phyloP scores from a whole-genome alignment of 2,113 vertebrate genomes.

The Daubentonia madagascariensis region DNA sequence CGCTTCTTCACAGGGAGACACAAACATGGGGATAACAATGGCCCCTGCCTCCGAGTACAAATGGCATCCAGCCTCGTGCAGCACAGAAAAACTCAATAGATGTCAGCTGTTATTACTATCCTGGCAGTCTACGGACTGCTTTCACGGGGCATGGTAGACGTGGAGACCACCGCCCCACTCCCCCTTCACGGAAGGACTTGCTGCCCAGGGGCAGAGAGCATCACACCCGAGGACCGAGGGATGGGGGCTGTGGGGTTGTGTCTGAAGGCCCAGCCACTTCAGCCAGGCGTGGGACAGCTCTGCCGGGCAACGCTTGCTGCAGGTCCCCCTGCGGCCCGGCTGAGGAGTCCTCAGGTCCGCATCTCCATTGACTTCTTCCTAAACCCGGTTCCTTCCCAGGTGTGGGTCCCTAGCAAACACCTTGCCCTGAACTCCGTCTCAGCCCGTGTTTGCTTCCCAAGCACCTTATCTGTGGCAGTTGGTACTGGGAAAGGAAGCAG shows the following conservation, averaged over 20 bases:
- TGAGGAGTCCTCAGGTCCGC: neutral
- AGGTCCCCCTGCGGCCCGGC: neutral
- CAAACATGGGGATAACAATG: neutral
- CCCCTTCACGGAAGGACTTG: neutral
- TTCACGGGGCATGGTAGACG: neutral
- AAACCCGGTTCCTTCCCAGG: neutral
- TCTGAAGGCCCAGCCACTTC: neutral
- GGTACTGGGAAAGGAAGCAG: neutral
- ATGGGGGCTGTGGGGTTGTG: accelerated
- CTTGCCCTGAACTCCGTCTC: neutral
- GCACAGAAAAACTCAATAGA: neutral
- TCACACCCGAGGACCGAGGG: accelerated
- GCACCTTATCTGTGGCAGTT: neutral
- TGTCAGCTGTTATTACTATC: neutral
- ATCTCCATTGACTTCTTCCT: neutral
- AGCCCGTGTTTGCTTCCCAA: neutral
- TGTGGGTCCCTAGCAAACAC: neutral
- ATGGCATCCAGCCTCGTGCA: accelerated
- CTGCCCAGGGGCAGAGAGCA: neutral
- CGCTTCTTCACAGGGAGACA: neutral
- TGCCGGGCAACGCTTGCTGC: neutral
- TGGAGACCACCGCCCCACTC: no score
- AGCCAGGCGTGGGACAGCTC: neutral
- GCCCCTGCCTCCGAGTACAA: neutral
- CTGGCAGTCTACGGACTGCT: neutral